These are phyloP conservation scores for Pantherophis guttatus DNA, from an alignment of 2,113 vertebrate genomes.

Conservation along the genomic window DNA sequence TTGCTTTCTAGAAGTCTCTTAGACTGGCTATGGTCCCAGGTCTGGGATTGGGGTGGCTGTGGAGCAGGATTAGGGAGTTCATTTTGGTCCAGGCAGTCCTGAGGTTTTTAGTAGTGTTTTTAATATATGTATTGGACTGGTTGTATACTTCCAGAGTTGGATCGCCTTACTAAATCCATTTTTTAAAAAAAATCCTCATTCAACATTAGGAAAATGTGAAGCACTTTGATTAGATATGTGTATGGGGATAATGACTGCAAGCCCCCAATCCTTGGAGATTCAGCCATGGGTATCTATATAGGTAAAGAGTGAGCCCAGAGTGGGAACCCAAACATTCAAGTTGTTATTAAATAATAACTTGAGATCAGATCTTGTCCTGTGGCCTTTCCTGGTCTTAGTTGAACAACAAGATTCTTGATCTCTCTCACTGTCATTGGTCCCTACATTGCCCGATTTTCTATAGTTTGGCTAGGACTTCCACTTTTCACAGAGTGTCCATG, in stretches of 20 bases:
- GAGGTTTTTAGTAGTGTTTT: not conserved
- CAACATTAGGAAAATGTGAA: not conserved
- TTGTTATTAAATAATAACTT: not conserved
- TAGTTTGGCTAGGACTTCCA: not conserved
- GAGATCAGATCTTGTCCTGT: not conserved
- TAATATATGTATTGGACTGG: not conserved
- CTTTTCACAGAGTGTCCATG: not conserved
- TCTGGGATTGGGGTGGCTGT: not conserved
- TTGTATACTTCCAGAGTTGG: not conserved
- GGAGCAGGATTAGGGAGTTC: not conserved
- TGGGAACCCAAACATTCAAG: not conserved
- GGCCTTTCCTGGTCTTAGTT: not conserved
- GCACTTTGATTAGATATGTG: not conserved
- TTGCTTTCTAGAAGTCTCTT: not conserved
- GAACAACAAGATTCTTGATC: not conserved
- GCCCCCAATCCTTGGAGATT: not conserved
- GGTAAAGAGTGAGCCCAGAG: not conserved
- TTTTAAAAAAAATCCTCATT: not conserved
- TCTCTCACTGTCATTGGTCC: not conserved
- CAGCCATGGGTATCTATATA: not conserved
- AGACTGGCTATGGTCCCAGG: not conserved
- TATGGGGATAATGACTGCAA: not conserved
- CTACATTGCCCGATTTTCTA: not conserved
- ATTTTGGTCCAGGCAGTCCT: not conserved
- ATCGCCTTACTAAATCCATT: not conserved